phyloP scores from a whole-genome alignment of 2,797 vertebrate genomes.

The Parotocinclus haroldoi region DNA sequence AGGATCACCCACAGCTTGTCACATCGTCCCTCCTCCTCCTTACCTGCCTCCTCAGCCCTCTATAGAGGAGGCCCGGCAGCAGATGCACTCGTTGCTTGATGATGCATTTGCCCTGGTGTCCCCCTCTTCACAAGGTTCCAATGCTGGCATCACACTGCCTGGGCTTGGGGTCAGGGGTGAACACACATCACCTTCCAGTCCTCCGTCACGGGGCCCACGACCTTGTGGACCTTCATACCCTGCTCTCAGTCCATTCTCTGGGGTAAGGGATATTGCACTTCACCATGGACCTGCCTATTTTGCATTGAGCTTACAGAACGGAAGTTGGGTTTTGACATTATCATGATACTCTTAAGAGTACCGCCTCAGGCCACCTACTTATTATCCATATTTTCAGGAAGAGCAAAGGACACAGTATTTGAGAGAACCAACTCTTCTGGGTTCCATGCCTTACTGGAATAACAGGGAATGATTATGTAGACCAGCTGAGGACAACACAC shows the following conservation, averaged over 20 bases:
- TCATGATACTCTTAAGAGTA: too few relatives aligned
- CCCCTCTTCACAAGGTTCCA: constrained; percentile 69
- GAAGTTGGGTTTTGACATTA: constrained; percentile 3
- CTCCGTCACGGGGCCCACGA: constrained; percentile 65
- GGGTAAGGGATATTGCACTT: constrained; percentile 56
- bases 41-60: constrained; percentile 82
- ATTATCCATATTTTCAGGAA: too few relatives aligned
- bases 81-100: constrained; percentile 87
- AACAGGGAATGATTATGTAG: too few relatives aligned
- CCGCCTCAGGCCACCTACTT: too few relatives aligned
- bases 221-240: constrained; percentile 74
- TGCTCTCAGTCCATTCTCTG: constrained; percentile 60
- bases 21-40: constrained; percentile 74
- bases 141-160: constrained; percentile 66
- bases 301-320: background rate
- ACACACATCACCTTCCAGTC: constrained; percentile 62
- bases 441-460: too few relatives aligned
- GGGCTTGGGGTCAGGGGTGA: constrained; percentile 61
- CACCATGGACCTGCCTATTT: background rate
- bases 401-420: too few relatives aligned
- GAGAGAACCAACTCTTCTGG: too few relatives aligned
- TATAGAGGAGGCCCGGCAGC: constrained; percentile 87
- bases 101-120: constrained; percentile 87
- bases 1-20: constrained; percentile 70
- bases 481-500: too few relatives aligned